A percentile compares a stretch with the other conserved stretches of the same genome.
Evolutionary conservation across 53 echinoderm and acorn worm genomes (phyloP).

Genomic region (Crossaster papposus): DNA sequence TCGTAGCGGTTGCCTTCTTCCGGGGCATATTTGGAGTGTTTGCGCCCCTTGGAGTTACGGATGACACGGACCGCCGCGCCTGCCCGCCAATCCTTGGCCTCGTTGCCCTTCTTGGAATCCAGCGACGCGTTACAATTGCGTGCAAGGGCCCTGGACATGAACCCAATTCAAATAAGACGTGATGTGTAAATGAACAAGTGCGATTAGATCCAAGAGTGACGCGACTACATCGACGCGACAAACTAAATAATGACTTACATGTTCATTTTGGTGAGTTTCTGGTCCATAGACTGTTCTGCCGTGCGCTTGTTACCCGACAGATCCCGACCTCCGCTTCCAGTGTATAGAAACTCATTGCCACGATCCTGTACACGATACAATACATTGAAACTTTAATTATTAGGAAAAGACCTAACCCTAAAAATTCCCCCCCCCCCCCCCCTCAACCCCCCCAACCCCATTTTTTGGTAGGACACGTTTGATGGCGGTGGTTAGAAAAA

Average conservation of each 20-base stretch:
- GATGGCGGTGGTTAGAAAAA: no score
- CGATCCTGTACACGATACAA: slow-evolving; percentile 69
- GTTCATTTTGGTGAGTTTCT: slow-evolving; percentile 98
- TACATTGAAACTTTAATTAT: no score
- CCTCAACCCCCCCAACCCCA: no score
- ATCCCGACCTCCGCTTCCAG: slow-evolving; percentile 98
- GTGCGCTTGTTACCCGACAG: slow-evolving; percentile 98
- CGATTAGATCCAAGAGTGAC: no score
- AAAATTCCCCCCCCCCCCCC: no score
- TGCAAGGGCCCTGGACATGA: slow-evolving; percentile 88
- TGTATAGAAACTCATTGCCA: slow-evolving; percentile 91
- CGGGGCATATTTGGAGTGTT: slow-evolving; percentile 96
- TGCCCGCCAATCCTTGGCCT: slow-evolving; percentile 92
- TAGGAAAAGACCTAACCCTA: no score
- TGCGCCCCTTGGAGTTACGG: slow-evolving; percentile 88
- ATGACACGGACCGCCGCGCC: slow-evolving; percentile 94
- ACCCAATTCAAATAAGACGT: no score
- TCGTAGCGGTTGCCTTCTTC: slow-evolving; percentile 98
- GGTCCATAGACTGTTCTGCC: slow-evolving; percentile 97
- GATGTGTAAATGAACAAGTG: no score
- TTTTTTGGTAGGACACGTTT: no score
- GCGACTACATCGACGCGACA: no score
- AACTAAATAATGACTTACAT: slow-evolving; percentile 71
- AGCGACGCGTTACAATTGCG: slow-evolving; percentile 84
- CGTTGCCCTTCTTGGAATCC: slow-evolving; percentile 80